These are phyloP conservation scores for Canis aureus DNA, from an alignment of 2,113 vertebrate genomes.

Conservation along the genomic window DNA sequence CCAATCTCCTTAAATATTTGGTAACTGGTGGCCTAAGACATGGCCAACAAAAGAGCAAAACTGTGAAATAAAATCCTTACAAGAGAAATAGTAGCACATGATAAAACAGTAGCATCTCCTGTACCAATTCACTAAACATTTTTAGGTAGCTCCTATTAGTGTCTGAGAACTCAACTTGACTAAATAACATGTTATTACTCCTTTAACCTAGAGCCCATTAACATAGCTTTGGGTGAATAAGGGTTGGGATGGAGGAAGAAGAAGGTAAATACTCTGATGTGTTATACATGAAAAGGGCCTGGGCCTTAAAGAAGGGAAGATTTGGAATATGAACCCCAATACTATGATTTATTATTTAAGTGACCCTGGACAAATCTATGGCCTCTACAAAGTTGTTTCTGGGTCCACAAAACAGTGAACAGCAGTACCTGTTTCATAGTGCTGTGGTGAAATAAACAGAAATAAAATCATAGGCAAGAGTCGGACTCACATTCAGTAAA, in stretches of 20 bases:
- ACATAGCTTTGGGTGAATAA: background rate
- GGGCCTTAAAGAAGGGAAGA: background rate
- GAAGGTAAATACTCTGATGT: background rate
- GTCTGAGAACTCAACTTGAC: background rate
- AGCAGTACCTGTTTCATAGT: background rate
- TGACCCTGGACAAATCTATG: background rate
- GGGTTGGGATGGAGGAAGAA: background rate
- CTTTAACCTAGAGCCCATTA: background rate
- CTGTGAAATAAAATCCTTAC: background rate
- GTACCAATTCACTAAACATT: background rate
- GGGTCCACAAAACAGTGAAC: background rate
- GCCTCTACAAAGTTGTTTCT: background rate
- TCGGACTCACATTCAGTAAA: background rate
- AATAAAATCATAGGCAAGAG: background rate
- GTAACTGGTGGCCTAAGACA: background rate
- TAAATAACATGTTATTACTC: background rate
- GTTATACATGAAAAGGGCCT: background rate
- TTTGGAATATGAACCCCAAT: background rate
- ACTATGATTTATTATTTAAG: background rate
- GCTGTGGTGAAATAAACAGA: background rate
- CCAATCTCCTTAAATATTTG: slow-evolving; percentile 1
- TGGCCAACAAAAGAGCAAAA: background rate
- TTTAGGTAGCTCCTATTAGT: background rate
- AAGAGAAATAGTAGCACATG: background rate
- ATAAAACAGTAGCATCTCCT: background rate